Evolutionary conservation across 1,140 invertebrate genomes (phyloP), one percentile per base, ranked within the genome.

Genomic region (Agrilus planipennis): DNA sequence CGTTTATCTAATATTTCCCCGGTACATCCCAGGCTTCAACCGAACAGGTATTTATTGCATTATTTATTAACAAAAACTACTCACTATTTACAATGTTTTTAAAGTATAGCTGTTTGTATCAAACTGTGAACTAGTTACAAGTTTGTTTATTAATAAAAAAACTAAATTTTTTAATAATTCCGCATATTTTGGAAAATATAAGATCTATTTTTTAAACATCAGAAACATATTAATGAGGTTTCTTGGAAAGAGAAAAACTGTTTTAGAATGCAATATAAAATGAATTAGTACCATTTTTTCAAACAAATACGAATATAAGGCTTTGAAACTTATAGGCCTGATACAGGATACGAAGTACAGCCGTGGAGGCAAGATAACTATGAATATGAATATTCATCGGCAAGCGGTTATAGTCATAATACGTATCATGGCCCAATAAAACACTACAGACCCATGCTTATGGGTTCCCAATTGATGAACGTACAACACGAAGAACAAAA

Each of bases 341-440:
- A 62, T 55, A 36, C 41, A 55, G 41, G 47, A 47, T 40, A 45
- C 22, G 50, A 49, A 27, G 29, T 49, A 17, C 50, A 52, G 43
- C 44, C 55, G 3, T 62, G 60, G 60, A 42, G 57, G 16, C 50
- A 52, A 3, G 54, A 55, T 31, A 50, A 49, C 17, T 47, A 53
- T 23, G 59, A 60, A 19, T 77, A 75, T 46, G 73, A 79, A 54
- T 74, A 76, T 52, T 69, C 63, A 5, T 67, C 67, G 3, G 41
- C 57, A 14, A 70, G 68, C 27, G 73, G 74, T 27, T 86, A 82
- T 64, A 76, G 75, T 35, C 86, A 89, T 59, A 87, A 90, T 61
- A 93, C 89, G 1, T 93, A 92, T 65, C 89, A 93, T 64, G 89
- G 89, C 5, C 84, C 83, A 11, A 76, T 78, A 5, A 68, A 76